A percentile compares a stretch with the other conserved stretches of the same genome.
Conservation (phyloP, 2,113 vertebrate genomes). For the Leucopsar rothschildi region DNA sequence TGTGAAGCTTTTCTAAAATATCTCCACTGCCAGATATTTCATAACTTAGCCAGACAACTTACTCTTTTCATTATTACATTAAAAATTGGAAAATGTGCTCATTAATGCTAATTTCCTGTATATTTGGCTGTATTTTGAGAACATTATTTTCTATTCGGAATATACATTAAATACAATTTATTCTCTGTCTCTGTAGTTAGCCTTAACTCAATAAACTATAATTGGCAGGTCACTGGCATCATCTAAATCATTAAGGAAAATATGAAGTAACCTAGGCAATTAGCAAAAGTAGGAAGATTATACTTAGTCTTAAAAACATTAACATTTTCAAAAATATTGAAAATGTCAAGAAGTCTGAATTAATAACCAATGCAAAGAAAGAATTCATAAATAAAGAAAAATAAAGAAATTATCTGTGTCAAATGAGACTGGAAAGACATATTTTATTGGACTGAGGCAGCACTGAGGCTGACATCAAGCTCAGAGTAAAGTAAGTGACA, state of each 20-base stretch:
- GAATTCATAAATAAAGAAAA: neutral
- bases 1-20: neutral
- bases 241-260: neutral
- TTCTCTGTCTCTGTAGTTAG: neutral
- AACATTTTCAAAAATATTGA: neutral
- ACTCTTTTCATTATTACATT: neutral
- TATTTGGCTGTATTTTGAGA: neutral
- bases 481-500: neutral
- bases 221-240: neutral
- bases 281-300: neutral
- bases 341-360: neutral
- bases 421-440: neutral
- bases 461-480: neutral
- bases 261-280: neutral
- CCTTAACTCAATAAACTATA: neutral
- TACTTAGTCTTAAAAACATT: neutral
- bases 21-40: neutral
- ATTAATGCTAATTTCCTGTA: neutral
- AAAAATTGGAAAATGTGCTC: neutral
- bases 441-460: neutral
- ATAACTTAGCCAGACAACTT: neutral
- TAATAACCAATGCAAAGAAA: neutral
- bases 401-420: neutral
- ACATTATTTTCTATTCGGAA: neutral
- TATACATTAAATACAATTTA: neutral